Conservation (phyloP, 30 jellyfish, hydroid and myxozoan species). For the Hydractinia symbiolongicarpus region DNA sequence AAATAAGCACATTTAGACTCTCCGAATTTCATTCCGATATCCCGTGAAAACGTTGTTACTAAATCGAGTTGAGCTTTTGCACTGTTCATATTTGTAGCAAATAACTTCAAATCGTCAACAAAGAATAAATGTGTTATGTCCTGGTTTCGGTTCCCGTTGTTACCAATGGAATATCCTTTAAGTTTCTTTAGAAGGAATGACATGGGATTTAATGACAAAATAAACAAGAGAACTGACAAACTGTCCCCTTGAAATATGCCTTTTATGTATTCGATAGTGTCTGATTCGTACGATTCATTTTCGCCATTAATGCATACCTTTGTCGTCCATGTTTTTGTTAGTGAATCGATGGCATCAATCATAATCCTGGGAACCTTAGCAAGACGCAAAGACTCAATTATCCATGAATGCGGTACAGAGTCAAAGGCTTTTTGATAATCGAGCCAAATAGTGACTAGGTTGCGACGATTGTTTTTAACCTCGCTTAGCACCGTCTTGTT, state of each 20-base stretch:
- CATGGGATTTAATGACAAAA: background rate
- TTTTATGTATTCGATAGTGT: background rate
- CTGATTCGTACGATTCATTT: background rate
- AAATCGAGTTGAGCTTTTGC: background rate
- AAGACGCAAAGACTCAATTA: background rate
- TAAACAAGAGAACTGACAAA: background rate
- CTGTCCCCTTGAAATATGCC: slow-evolving; percentile 13
- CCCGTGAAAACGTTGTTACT: slow-evolving; percentile 1
- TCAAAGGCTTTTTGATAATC: slow-evolving; percentile 23
- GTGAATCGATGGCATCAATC: background rate
- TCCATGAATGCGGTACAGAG: slow-evolving; percentile 8
- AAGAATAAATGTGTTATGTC: background rate
- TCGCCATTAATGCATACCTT: background rate
- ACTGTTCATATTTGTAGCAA: background rate
- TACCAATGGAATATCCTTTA: background rate
- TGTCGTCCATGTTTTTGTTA: slow-evolving; percentile 6
- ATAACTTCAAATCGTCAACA: slow-evolving; percentile 14
- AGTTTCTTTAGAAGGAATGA: slow-evolving; percentile 18
- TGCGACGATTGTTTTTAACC: background rate
- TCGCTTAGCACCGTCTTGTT: background rate
- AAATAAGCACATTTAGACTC: slow-evolving; percentile 11
- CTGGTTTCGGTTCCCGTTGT: background rate
- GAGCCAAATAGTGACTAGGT: slow-evolving; percentile 4
- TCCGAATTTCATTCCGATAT: slow-evolving; percentile 14
- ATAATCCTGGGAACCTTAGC: slow-evolving; percentile 18